A percentile compares a stretch with the other conserved stretches of the same genome.
These are phyloP conservation scores for Polyommatus iphigenia DNA, from an alignment of 2,888 invertebrate species.

Conservation along the genomic window DNA sequence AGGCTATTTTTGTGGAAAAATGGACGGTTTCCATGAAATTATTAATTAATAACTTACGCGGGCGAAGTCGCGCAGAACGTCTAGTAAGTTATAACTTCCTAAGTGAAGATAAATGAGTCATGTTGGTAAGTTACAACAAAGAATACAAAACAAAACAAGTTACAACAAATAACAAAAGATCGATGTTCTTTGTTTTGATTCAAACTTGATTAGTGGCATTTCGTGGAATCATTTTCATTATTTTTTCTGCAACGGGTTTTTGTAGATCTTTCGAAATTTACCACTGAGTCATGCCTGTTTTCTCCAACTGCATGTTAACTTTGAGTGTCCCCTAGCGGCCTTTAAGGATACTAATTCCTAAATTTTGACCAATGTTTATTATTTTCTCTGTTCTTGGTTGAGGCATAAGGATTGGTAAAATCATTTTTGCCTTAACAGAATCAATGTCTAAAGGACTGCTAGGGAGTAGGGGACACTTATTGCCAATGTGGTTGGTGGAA, in stretches of 20 bases:
- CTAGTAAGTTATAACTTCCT: neutral
- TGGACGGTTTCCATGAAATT: no score
- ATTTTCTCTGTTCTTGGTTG: no score
- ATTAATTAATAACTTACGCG: no score
- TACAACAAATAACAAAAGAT: neutral
- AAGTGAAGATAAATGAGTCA: neutral
- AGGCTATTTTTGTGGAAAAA: no score
- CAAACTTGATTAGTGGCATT: neutral
- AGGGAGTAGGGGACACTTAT: no score
- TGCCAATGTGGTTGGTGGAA: no score
- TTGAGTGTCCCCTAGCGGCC: neutral
- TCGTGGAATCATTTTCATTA: neutral
- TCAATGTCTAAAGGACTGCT: no score
- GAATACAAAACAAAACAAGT: no score
- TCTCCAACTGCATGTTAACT: neutral
- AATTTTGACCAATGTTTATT: no score
- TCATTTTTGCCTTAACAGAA: no score
- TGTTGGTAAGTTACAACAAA: neutral
- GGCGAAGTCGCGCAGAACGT: no score
- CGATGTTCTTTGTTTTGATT: conserved; percentile 3
- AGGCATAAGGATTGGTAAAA: no score
- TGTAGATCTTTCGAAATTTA: neutral
- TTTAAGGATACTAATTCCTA: neutral
- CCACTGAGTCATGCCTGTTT: neutral
- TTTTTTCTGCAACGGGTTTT: neutral